Percentiles rank a stretch among this genome's conserved stretches.
phyloP scores from a whole-genome alignment of 2,888 invertebrate species.

The Bursaphelenchus okinawaensis region DNA sequence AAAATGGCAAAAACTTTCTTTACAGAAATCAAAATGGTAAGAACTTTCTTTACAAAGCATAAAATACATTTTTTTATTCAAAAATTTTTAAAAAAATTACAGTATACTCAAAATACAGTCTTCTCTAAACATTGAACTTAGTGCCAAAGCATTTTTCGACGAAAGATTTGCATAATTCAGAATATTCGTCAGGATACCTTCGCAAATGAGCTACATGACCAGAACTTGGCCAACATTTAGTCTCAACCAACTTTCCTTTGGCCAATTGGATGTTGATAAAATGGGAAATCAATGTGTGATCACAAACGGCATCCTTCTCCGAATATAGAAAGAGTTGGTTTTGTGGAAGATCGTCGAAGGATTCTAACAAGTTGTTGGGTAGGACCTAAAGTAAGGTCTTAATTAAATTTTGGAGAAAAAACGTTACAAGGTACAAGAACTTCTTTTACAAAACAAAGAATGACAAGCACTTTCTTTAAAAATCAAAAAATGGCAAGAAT shows the following conservation, averaged over 20 bases:
- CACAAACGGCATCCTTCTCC: slow-evolving; percentile 68
- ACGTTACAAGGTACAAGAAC: too few relatives aligned
- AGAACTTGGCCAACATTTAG: slow-evolving; percentile 19
- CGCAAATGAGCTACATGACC: slow-evolving; percentile 20
- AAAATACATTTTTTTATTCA: too few relatives aligned
- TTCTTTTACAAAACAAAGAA: too few relatives aligned
- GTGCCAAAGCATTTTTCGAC: slow-evolving; percentile 7
- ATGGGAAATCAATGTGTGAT: slow-evolving; percentile 33
- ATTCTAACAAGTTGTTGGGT: neutral
- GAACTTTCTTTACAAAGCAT: too few relatives aligned
- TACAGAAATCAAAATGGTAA: too few relatives aligned
- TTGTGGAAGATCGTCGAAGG: slow-evolving; percentile 33
- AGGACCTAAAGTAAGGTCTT: neutral
- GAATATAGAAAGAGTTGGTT: slow-evolving; percentile 69
- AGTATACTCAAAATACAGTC: too few relatives aligned
- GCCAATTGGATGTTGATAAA: neutral
- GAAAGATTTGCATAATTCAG: slow-evolving; percentile 8
- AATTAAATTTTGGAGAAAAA: neutral
- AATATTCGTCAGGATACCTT: slow-evolving; percentile 20
- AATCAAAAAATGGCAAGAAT: too few relatives aligned
- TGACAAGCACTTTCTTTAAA: too few relatives aligned
- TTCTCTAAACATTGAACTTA: neutral
- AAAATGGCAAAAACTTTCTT: too few relatives aligned
- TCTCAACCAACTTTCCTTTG: slow-evolving; percentile 1
- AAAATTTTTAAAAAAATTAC: too few relatives aligned